Evolutionary conservation across 2,113 vertebrate genomes (phyloP).

Genomic region (Microtus montanus): DNA sequence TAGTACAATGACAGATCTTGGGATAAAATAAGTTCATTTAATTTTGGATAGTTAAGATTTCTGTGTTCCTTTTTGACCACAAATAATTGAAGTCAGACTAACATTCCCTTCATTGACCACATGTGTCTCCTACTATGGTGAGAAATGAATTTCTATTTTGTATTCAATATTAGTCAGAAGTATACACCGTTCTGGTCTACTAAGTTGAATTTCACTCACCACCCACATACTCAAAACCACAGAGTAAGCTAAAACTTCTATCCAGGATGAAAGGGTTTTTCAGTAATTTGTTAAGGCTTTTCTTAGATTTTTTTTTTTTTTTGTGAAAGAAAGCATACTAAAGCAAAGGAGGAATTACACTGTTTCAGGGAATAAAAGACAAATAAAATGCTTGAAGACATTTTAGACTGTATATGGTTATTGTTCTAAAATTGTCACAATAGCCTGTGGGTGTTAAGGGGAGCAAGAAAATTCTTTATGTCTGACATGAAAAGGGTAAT

Average conservation of each 20-base stretch:
- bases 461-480: neutral
- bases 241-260: neutral
- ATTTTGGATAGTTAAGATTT: conserved; percentile 30
- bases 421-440: conserved; percentile 1
- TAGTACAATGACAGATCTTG: conserved; percentile 31
- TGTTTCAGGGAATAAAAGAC: neutral
- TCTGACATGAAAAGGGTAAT: neutral
- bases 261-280: conserved; percentile 25
- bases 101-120: conserved; percentile 23
- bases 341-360: neutral
- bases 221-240: neutral
- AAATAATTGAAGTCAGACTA: conserved; percentile 55
- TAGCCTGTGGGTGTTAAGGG: neutral
- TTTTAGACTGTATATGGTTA: neutral
- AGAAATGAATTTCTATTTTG: conserved; percentile 51
- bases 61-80: conserved; percentile 14
- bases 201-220: neutral
- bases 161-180: conserved; percentile 30
- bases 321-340: neutral
- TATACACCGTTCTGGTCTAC: neutral
- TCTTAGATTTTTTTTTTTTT: conserved; percentile 1
- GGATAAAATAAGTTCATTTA: conserved; percentile 39
- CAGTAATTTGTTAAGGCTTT: conserved; percentile 44
- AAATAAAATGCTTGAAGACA: neutral
- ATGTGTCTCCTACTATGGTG: neutral